Evolutionary conservation across 2,797 vertebrate genomes (phyloP), one percentile per base, ranked within the genome.

Genomic region (Vultur gryphus): DNA sequence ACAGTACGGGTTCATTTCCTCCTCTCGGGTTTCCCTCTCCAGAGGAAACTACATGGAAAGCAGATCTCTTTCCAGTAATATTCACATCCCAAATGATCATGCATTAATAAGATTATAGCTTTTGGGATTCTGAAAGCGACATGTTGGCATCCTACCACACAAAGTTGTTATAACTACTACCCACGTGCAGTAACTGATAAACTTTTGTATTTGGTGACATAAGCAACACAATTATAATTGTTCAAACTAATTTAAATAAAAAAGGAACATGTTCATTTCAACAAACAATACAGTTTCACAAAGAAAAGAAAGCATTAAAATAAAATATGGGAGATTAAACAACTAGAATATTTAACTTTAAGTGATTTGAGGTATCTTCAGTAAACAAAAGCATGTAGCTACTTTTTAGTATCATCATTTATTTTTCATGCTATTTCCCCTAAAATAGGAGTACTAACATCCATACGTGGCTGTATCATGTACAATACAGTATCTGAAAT

Each of bases 21-120:
- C 4, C 71, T 62, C 76, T 64, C 43, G 31, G 48, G 62, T 66
- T 96, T 96, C 84, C 57, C 71, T 90, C 26, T 92, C 89, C 48
- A 84, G 83, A 91, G 93, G 69, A 78, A 96, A 78, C 57, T 48
- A 12, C 51, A 18, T 43, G 76, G 91, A 87, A 95, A 93, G 79
- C 37, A 95, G 48, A 72, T 66, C 28, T 83, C 80, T 51, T 85
- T 80, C 69, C 92, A 69, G 83, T 92, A 90, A 91, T 87, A 77
- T 23, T 90, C 20, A 23, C 57, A 31, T 93, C 82, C 84, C 91
- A 87, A 92, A 43, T 65, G 91, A 51, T 23, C 54, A 37, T 43
- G 48, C 54, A 51, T 83, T 97, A 94, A 94, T 73, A 48, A 28
- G 92, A 92, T 94, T 91, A 83, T 58, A 84, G 85, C 76, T 87